phyloP scores from a whole-genome alignment of 1,140 invertebrate species.

The Platyscapa corneri region DNA sequence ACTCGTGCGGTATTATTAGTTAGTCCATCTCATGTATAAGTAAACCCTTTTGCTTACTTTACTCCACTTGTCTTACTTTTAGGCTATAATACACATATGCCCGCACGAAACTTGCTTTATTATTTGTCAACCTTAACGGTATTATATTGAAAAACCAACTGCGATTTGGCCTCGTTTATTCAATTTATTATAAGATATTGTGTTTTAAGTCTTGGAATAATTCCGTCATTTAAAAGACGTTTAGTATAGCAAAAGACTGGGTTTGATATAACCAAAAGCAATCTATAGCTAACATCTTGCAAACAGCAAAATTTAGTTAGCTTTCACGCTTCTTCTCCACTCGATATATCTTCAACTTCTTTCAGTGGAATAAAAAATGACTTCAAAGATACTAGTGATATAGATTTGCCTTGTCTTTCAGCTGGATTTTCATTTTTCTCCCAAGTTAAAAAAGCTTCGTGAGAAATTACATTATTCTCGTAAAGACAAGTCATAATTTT shows the following conservation, averaged over 20 bases:
- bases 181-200: slow-evolving; percentile 39
- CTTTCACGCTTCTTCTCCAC: slow-evolving; percentile 65
- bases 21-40: slow-evolving; percentile 54
- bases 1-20: slow-evolving; percentile 52
- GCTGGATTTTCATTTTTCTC: slow-evolving; percentile 72
- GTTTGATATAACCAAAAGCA: slow-evolving; percentile 37
- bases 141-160: slow-evolving; percentile 56
- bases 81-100: slow-evolving; percentile 66
- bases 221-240: slow-evolving; percentile 39
- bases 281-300: slow-evolving; percentile 51
- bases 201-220: slow-evolving; percentile 50
- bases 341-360: slow-evolving; percentile 74
- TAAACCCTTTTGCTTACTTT: slow-evolving; percentile 46
- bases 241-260: slow-evolving; percentile 42
- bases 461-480: slow-evolving; percentile 77
- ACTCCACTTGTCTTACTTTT: slow-evolving; percentile 52
- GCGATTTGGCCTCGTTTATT: slow-evolving; percentile 62
- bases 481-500: slow-evolving; percentile 76
- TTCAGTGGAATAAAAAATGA: slow-evolving; percentile 78
- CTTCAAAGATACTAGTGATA: slow-evolving; percentile 75
- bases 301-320: slow-evolving; percentile 44
- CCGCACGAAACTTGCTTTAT: slow-evolving; percentile 54
- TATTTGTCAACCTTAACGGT: slow-evolving; percentile 55
- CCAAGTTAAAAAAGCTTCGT: slow-evolving; percentile 79
- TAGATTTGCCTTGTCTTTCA: slow-evolving; percentile 77